Evolutionary conservation across 2,797 vertebrate genomes (phyloP).

Genomic region (Gymnopithys bicolor): DNA sequence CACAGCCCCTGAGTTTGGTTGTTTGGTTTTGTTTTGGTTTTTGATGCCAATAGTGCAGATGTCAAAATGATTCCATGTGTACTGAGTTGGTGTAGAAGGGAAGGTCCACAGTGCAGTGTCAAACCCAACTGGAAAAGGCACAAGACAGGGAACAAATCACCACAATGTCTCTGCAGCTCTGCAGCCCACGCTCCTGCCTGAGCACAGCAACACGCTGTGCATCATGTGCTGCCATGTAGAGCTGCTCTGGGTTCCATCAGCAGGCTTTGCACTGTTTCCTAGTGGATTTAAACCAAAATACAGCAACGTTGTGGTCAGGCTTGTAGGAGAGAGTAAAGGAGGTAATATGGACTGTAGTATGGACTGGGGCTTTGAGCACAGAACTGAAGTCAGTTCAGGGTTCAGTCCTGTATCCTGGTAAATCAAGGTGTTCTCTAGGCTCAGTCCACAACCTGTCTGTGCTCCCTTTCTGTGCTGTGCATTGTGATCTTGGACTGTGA

Average conservation of each 20-base stretch:
- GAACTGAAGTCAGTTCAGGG: neutral
- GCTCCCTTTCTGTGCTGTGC: neutral
- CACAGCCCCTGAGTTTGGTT: neutral
- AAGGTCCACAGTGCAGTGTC: neutral
- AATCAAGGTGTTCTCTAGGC: neutral
- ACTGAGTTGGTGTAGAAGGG: neutral
- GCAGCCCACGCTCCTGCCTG: neutral
- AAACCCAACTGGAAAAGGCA: neutral
- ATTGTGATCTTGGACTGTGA: neutral
- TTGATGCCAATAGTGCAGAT: neutral
- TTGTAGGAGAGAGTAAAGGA: neutral
- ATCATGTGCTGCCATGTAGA: neutral
- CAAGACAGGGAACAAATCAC: neutral
- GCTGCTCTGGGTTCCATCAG: constrained; percentile 5
- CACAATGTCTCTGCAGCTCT: neutral
- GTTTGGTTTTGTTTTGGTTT: neutral
- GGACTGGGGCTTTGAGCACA: neutral
- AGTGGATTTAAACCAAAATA: neutral
- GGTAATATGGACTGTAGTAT: neutral
- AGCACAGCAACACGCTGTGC: neutral
- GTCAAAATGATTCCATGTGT: neutral
- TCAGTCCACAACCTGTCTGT: neutral
- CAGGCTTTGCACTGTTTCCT: neutral
- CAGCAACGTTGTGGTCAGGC: neutral
- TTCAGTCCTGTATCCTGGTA: neutral